Base-by-base conservation (phyloP, 1,140 invertebrate species). In the Arctopsyche grandis region DNA sequence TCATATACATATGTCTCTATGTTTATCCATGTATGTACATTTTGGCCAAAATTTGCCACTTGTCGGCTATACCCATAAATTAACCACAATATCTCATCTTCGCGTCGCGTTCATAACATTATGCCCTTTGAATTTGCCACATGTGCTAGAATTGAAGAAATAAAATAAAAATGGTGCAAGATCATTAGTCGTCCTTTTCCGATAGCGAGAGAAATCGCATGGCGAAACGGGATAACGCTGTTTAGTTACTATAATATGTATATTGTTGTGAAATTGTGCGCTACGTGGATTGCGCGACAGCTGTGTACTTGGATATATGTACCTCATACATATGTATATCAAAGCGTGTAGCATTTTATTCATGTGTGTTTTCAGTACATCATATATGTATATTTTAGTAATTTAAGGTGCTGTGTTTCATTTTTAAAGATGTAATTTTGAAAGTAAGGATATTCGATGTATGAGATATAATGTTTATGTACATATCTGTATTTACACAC, bases 201-300 rank as follows among this genome's bases (percentile, higher is more conserved):
- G n/a, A 14, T 26, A 43, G 5, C 5, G 9, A 4, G 16, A 22
- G 21, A 19, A 22, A 69, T n/a, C 63, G 24, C 1, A 69, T 12
- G 63, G 5, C 1, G 1, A 56, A 56, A 56, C 52, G 52, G 10
- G 52, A 56, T 10, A 21, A 56, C 52, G 10, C 52, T 56, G 10
- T 38, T n/a, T 38, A 38, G 29, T 7, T 4, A 38, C 29, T 1
- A 38, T 38, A 7, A 1, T n/a, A n/a, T n/a, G n/a, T n/a, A n/a
- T n/a, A n/a, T n/a, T 38, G 7, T 7, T 38, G 29, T 38, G 7
- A 38, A 38, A 38, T 38, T 38, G 29, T 38, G 69, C 46, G 76
- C 69, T 69, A 77, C 52, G 79, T 79, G 63, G 69, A 80, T 78
- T 75, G 75, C 58, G 58, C 79, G 79, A 80, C 79, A 80, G 79